Base-by-base conservation (phyloP, 1,140 invertebrate genomes). In the Habropoda laboriosa region DNA sequence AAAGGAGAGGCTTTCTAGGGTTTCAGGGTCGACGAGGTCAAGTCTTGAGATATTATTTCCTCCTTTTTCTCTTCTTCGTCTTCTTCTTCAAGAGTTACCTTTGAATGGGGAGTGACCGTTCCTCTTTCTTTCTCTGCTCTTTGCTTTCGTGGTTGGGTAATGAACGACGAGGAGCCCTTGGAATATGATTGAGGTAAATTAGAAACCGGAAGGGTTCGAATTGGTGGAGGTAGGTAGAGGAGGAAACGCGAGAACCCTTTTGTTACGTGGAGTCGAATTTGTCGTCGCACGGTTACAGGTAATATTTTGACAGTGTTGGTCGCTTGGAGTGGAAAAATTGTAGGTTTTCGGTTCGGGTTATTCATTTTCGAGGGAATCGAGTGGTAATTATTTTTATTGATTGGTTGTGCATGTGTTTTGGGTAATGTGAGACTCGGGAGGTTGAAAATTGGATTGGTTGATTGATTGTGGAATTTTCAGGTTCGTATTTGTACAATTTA, bases 221-320 rank as follows among this genome's bases (percentile, higher is more conserved):
- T 35, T 60, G 64, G 49, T 68, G 63, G 70, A 55, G 57, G 79
- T 27, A 32, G 30, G 42, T 30, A 38, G 1, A 67, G 60, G 40
- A 18, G 55, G 49, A 53, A 67, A 83, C 80, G 81, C 73, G 82
- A 85, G 81, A 85, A 79, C 66, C 73, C 57, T 81, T 77, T 78
- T 82, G 78, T 18, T n/a, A 16, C 24, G 35, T 53, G 32, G 18
- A n/a, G 4, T 49, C 13, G 53, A 4, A 30, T 66, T n/a, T 67
- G 21, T 71, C 51, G 53, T 30, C n/a, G 5, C 12, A 12, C 6
- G 30, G 21, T 27, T 24, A 13, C 3, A 8, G 27, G 12, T 45
- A 55, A 55, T 55, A 45, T 64, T 64, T 64, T 45, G 40, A 64
- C 61, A 64, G 40, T 18, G 30, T 8, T 58, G 24, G 16, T 58